A percentile compares a stretch with the other conserved stretches of the same genome.
These are phyloP conservation scores for Oceanites oceanicus DNA, from an alignment of 2,113 vertebrate genomes.

Conservation along the genomic window DNA sequence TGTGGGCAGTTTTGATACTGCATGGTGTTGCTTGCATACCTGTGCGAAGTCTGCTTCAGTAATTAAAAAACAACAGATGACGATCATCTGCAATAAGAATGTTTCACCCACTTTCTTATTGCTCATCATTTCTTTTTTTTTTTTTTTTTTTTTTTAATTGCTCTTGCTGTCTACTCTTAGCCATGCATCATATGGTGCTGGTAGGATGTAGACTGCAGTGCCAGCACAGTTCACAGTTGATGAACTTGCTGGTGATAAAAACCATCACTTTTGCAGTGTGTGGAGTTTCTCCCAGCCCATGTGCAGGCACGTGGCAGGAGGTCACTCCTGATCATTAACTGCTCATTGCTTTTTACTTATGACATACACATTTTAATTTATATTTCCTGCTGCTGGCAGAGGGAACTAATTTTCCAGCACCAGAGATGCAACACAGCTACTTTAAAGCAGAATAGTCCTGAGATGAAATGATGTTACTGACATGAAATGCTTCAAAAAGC, in stretches of 20 bases:
- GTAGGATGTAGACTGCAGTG: background rate
- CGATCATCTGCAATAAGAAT: background rate
- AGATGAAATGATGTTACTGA: background rate
- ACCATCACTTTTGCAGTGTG: background rate
- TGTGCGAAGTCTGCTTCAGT: background rate
- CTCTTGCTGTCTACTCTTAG: background rate
- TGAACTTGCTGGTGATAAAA: background rate
- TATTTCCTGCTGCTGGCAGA: background rate
- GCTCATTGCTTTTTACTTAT: background rate
- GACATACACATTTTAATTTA: background rate
- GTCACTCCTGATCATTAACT: background rate
- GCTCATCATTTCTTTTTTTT: background rate
- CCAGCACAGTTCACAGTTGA: background rate
- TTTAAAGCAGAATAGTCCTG: background rate
- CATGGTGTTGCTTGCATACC: background rate
- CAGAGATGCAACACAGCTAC: background rate
- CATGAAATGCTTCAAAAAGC: slow-evolving; percentile 1
- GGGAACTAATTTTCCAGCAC: background rate
- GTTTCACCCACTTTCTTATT: background rate
- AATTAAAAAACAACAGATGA: background rate
- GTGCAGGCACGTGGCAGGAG: background rate
- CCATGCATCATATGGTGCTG: background rate
- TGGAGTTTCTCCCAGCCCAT: background rate
- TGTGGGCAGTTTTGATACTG: background rate
- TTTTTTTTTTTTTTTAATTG: background rate